Evolutionary conservation across 2,888 invertebrate species (phyloP).

Genomic region (Agrotis segetum): DNA sequence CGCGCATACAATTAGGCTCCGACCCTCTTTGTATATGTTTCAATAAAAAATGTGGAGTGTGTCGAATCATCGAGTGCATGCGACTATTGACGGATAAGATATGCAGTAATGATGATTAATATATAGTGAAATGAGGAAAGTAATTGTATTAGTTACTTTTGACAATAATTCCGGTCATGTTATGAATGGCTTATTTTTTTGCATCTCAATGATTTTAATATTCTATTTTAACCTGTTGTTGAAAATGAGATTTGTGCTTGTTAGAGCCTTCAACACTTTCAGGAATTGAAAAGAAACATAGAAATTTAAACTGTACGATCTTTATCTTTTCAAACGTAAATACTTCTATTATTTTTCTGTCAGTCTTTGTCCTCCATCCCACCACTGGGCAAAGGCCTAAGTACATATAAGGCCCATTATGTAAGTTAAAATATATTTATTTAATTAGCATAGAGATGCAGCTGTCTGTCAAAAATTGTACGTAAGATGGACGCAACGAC

Average conservation of each 20-base stretch:
- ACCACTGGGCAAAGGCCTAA: too few species aligned
- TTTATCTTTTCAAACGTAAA: neutral
- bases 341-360: too few species aligned
- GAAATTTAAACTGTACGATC: too few species aligned
- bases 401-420: too few species aligned
- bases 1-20: slow-evolving; percentile 48
- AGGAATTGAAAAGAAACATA: neutral
- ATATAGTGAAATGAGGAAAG: slow-evolving; percentile 16
- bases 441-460: neutral
- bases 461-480: slow-evolving; percentile 15
- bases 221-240: neutral
- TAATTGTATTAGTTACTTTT: slow-evolving; percentile 1
- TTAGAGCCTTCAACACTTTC: neutral
- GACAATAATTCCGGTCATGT: neutral
- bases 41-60: slow-evolving; percentile 60
- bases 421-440: too few species aligned
- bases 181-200: neutral
- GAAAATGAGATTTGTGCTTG: neutral
- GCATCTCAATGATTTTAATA: neutral
- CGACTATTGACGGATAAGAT: slow-evolving; percentile 31
- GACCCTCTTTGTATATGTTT: slow-evolving; percentile 57
- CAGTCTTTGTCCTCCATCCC: too few species aligned
- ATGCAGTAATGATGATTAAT: slow-evolving; percentile 42
- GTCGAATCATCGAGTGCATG: slow-evolving; percentile 54
- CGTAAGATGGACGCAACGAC: slow-evolving; percentile 52